Evolutionary conservation across 2,797 vertebrate genomes (phyloP).

Genomic region (Halcyon badia): DNA sequence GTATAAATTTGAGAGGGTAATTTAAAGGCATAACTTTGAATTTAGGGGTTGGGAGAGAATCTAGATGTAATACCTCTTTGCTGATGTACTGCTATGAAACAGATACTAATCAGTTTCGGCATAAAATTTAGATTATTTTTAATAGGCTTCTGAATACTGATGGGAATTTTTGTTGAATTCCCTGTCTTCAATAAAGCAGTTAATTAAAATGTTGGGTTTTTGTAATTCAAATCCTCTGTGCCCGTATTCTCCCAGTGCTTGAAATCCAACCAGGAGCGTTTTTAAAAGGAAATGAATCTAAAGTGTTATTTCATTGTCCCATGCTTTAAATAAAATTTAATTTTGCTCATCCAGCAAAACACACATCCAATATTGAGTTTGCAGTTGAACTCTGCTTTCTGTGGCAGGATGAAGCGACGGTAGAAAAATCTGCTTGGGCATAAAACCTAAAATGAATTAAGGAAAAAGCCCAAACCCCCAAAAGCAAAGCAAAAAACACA

Average conservation of each 20-base stretch:
- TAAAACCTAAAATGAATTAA: background rate
- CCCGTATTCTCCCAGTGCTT: background rate
- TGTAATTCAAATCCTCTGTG: constrained; percentile 32
- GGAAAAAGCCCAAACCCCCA: background rate
- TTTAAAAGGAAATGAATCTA: constrained; percentile 32
- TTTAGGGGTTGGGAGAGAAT: background rate
- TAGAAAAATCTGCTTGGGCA: background rate
- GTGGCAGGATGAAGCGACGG: rapidly evolving
- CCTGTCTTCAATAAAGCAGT: constrained; percentile 47
- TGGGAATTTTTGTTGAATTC: constrained; percentile 45
- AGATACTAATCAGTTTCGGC: constrained; percentile 18
- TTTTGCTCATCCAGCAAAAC: constrained; percentile 1
- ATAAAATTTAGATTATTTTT: constrained; percentile 16
- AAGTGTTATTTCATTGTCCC: constrained; percentile 46
- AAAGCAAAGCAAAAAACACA: background rate
- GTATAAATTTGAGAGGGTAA: background rate
- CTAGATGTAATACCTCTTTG: background rate
- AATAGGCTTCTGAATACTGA: constrained; percentile 23
- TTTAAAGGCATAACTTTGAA: background rate
- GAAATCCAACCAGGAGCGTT: constrained; percentile 32
- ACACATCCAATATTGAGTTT: background rate
- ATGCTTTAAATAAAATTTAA: constrained; percentile 38
- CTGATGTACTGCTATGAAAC: background rate
- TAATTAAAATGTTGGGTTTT: constrained; percentile 53
- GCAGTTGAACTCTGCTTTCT: background rate